Evolutionary conservation across 2,888 invertebrate genomes (phyloP), one percentile per base, ranked within the genome.

Genomic region (Esperia sulphurella): DNA sequence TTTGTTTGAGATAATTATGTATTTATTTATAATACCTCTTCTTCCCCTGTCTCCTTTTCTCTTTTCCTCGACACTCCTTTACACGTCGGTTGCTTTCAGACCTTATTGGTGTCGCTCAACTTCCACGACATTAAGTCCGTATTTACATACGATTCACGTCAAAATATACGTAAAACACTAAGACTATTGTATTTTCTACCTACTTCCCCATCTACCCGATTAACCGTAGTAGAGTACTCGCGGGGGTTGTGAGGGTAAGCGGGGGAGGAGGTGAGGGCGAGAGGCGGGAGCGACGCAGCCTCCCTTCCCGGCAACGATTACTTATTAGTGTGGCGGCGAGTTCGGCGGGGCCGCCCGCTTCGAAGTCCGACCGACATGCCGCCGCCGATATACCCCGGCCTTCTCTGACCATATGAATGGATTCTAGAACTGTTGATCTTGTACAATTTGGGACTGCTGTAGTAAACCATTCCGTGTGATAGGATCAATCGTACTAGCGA

Each of bases 281-380:
- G 59, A 59, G 53, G 63, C 33, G 61, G 68, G 73, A 73, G 80
- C 78, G 79, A 79, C 86, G 85, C 88, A 88, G 88, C 88, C 87
- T 88, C 88, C 83, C 83, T 82, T 77, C 83, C 83, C 83, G 80
- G 77, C 90, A 90, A 90, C 90, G 90, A 90, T 90, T 90, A 90
- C 90, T 90, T 90, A 90, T 90, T 90, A 90, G 90, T 90, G 83
- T 84, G 83, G 81, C 84, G 83, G 84, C 79, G 83, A 68, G 80
- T 73, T 77, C 77, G 85, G 84, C 80, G 76, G 75, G 76, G 73
- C 71, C 75, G 79, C 77, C 76, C 83, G 85, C 77, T 71, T 69
- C 63, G 66, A 56, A 69, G 65, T 71, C 71, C 63, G 65, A 65
- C 60, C 42, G 45, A 51, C 53, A 78, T 79, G 83, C 79, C 80